A percentile compares a stretch with the other conserved stretches of the same genome.
phyloP scores from a whole-genome alignment of 2,888 invertebrate species.

The Hypena proboscidalis region DNA sequence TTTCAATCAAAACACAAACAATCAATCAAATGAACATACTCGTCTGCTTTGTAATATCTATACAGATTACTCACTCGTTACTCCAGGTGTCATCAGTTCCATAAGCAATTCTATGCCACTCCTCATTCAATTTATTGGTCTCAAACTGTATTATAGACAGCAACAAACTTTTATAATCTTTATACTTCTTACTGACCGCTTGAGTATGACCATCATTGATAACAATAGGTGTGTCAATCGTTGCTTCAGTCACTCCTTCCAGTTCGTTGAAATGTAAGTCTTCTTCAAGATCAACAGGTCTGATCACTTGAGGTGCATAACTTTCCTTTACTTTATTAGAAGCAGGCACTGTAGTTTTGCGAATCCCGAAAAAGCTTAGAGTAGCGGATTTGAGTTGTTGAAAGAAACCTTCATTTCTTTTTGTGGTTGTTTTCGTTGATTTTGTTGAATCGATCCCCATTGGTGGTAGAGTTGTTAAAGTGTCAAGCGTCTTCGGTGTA shows the following conservation, averaged over 20 bases:
- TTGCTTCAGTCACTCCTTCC: too few relatives aligned
- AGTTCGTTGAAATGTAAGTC: too few relatives aligned
- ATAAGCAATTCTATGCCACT: conserved; percentile 36
- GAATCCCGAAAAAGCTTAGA: conserved; percentile 1
- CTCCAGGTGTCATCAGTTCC: neutral
- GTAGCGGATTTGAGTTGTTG: neutral
- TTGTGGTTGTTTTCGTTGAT: neutral
- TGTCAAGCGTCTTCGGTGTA: too few relatives aligned
- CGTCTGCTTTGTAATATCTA: too few relatives aligned
- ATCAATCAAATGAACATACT: too few relatives aligned
- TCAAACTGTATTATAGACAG: conserved; percentile 56
- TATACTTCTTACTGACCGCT: conserved; percentile 6
- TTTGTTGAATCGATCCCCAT: too few relatives aligned
- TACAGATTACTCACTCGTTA: too few relatives aligned
- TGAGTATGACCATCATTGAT: conserved; percentile 34
- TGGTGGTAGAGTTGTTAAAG: neutral
- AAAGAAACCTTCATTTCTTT: neutral
- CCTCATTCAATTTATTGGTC: conserved; percentile 43
- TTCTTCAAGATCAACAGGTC: too few relatives aligned
- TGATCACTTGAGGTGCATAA: too few relatives aligned
- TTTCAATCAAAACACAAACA: too few relatives aligned
- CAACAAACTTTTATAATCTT: conserved; percentile 42
- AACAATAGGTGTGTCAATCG: conserved; percentile 40
- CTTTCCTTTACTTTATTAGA: too few relatives aligned
- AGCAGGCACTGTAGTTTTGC: too few relatives aligned